Conservation (phyloP, 2,113 vertebrate species). For the Dipodomys stephensi region DNA sequence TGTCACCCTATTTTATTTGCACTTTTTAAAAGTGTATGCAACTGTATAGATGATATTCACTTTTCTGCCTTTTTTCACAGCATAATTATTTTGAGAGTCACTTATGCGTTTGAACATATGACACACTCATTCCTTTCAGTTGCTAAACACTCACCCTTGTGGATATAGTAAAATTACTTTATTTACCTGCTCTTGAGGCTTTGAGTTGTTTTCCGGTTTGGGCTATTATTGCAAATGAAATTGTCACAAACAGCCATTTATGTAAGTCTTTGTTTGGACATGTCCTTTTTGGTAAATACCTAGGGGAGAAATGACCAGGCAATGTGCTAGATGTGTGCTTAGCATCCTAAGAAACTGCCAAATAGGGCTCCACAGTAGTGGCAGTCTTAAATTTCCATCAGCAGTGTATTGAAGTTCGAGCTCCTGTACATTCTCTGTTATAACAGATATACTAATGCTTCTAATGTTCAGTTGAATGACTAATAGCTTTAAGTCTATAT, state of each 20-base stretch:
- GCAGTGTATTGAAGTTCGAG: not conserved
- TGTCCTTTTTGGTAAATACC: not conserved
- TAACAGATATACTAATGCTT: no score
- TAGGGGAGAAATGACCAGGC: not conserved
- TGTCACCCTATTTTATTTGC: not conserved
- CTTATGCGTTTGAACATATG: not conserved
- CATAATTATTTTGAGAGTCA: constrained; percentile 13
- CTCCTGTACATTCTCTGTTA: not conserved
- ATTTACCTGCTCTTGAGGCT: not conserved
- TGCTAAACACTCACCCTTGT: not conserved
- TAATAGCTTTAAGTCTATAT: not conserved
- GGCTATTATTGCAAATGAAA: not conserved
- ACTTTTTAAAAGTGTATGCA: not conserved
- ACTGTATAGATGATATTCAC: not conserved
- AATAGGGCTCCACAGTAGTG: not conserved
- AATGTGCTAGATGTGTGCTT: not conserved
- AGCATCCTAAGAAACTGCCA: not conserved
- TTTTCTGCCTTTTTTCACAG: not conserved
- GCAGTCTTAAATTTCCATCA: not conserved
- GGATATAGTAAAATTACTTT: not conserved
- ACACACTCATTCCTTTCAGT: not conserved
- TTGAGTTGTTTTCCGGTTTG: not conserved
- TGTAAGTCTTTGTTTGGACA: not conserved
- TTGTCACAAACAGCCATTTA: not conserved
- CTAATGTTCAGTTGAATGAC: not conserved